Conservation (phyloP, 2,888 invertebrate genomes). For the Polymixis lichenea region DNA sequence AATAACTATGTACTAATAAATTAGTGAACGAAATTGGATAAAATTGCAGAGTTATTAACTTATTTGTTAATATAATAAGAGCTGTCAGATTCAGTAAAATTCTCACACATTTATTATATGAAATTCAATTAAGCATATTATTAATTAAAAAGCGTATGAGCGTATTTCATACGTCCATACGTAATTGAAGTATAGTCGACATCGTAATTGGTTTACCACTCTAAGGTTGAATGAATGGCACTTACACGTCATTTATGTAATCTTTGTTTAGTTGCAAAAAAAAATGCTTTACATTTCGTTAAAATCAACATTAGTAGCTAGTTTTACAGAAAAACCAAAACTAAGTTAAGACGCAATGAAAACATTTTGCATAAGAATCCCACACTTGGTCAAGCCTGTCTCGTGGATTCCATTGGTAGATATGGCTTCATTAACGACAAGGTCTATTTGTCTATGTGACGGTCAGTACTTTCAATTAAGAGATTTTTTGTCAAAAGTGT, state of each 20-base stretch:
- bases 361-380: no score
- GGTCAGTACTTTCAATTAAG: no score
- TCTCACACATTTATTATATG: conserved; percentile 7
- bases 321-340: no score
- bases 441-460: background rate
- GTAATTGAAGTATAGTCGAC: background rate
- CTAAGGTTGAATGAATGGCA: background rate
- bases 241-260: no score
- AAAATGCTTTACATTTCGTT: no score
- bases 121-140: conserved; percentile 26
- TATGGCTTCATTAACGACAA: background rate
- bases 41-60: conserved; percentile 26
- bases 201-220: background rate
- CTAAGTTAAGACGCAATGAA: no score
- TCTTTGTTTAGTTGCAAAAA: no score
- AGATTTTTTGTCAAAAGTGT: background rate
- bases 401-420: no score
- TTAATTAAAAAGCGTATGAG: background rate
- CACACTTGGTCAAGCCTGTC: no score
- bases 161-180: background rate
- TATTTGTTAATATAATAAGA: conserved; percentile 31
- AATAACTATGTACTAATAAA: conserved; percentile 23
- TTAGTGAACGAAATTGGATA: background rate
- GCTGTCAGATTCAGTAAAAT: conserved; percentile 27
- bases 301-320: no score